phyloP scores from a whole-genome alignment of 1,140 invertebrate genomes.

The Drosophila tristis region DNA sequence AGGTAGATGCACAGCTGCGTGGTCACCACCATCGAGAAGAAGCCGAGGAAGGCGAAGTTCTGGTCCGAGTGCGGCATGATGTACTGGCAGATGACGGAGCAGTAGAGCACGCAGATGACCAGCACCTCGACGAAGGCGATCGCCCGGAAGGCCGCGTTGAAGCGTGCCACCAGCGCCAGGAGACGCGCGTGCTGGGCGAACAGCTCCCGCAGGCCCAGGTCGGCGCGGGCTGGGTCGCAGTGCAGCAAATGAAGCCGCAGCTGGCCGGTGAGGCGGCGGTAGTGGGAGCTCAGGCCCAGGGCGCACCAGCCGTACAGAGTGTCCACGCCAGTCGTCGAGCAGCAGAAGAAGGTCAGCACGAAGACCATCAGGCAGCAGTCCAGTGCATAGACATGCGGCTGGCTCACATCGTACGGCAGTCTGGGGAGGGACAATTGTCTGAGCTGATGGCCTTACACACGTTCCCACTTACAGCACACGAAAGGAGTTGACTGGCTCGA shows the following conservation, averaged over 20 bases:
- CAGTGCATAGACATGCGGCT: slow-evolving; percentile 47
- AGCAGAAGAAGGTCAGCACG: slow-evolving; percentile 63
- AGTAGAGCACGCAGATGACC: slow-evolving; percentile 58
- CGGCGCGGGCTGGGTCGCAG: slow-evolving; percentile 5
- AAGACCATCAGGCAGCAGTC: slow-evolving; percentile 58
- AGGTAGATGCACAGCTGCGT: slow-evolving; percentile 61
- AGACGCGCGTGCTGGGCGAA: slow-evolving; percentile 47
- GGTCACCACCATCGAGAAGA: slow-evolving; percentile 66
- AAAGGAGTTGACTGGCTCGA: slow-evolving; percentile 53
- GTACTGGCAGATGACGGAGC: slow-evolving; percentile 59
- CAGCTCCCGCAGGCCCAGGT: slow-evolving; percentile 16
- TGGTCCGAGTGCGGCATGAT: slow-evolving; percentile 62
- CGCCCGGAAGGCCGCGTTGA: slow-evolving; percentile 42
- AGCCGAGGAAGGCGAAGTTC: slow-evolving; percentile 60
- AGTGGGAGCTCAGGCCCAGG: slow-evolving; percentile 53
- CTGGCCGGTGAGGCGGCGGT: slow-evolving; percentile 37
- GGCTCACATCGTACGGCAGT: slow-evolving; percentile 48
- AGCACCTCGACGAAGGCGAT: slow-evolving; percentile 62
- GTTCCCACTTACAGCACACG: slow-evolving; percentile 46
- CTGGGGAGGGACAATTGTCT: slow-evolving; percentile 2
- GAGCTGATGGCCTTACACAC: too few relatives aligned
- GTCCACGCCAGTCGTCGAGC: slow-evolving; percentile 60
- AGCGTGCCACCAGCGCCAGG: slow-evolving; percentile 31
- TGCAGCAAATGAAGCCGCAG: slow-evolving; percentile 1
- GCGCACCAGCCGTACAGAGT: slow-evolving; percentile 62